Base-by-base conservation (phyloP, 2,797 vertebrate genomes). In the Parotocinclus haroldoi region DNA sequence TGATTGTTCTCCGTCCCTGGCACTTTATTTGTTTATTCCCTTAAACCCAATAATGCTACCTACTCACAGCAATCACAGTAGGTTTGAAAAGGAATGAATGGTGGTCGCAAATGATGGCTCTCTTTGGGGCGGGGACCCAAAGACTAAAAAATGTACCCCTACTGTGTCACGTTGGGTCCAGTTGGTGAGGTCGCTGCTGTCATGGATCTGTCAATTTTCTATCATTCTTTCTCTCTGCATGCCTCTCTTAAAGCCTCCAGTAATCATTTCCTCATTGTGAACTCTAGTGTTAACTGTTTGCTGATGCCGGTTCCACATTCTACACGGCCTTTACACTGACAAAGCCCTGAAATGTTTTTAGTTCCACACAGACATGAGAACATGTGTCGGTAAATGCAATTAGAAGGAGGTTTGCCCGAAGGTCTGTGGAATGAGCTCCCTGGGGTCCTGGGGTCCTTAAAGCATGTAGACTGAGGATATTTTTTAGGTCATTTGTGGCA, bases 61-160 rank as follows among this genome's bases (percentile, higher is more conserved):
- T 81, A 89, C 89, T 89, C 87, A 90, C 59, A n/a, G 69, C 59
- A 7, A 58, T 72, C 80, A 89, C 88, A 90, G 88, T 87, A 78
- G 84, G 66, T 69, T 73, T 76, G 78, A 69, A 75, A 79, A 69
- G 73, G 78, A 79, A 81, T 82, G 83, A 84, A 85, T 79, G 80
- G 69, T 68, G 81, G 73, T 74, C 78, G 81, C 84, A 82, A 85
- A 89, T 89, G 89, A 88, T 71, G 63, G 84, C 81, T 71, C 80
- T 83, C 65, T 78, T 72, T 73, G 53, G 51, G 42, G 74, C 49
- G 58, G 56, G 39, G 49, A 73, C 72, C 74, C 76, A 84, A 86
- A 83, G 81, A 75, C 58, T 58, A 74, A 65, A 74, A 76, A 80
- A 84, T 79, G 72, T 81, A 78, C 72, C 73, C 79, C 71, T 65